Evolutionary conservation across 2,888 invertebrate species (phyloP).

Genomic region (Dascillus cervinus): DNA sequence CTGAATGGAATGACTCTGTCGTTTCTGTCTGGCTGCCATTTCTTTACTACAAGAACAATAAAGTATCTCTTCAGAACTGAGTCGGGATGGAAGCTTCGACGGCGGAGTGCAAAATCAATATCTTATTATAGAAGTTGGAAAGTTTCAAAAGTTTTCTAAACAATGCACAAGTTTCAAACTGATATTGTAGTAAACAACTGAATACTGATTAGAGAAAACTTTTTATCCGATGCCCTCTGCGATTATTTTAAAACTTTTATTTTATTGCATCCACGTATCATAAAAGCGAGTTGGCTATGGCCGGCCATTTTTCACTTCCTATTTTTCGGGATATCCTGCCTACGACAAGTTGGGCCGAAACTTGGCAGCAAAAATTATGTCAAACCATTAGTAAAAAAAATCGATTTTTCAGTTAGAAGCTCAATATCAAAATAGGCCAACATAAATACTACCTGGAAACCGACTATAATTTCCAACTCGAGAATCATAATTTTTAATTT

Average conservation of each 20-base stretch:
- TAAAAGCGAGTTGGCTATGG: too few species aligned
- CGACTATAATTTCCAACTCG: too few species aligned
- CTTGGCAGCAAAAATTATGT: too few species aligned
- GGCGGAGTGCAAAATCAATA: constrained; percentile 34
- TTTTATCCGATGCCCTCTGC: constrained; percentile 14
- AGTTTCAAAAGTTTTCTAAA: constrained; percentile 38
- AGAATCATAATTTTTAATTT: too few species aligned
- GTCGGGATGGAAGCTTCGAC: constrained; percentile 18
- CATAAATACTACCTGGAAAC: too few species aligned
- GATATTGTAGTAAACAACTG: constrained; percentile 37
- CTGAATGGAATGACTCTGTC: constrained; percentile 48
- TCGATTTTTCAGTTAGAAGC: too few species aligned
- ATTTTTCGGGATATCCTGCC: too few species aligned
- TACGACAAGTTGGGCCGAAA: too few species aligned
- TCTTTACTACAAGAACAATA: constrained; percentile 30
- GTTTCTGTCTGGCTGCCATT: constrained; percentile 44
- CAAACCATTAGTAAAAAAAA: too few species aligned
- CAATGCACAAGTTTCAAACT: constrained; percentile 32
- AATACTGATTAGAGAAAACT: constrained; percentile 31
- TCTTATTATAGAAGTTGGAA: constrained; percentile 37
- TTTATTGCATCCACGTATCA: constrained; percentile 8
- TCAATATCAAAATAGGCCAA: too few species aligned
- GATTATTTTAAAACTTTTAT: constrained; percentile 13
- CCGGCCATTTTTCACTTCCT: too few species aligned
- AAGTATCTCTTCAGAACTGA: constrained; percentile 27